Conservation (phyloP, 2,888 invertebrate species). For the Neoitamus cyanurus region DNA sequence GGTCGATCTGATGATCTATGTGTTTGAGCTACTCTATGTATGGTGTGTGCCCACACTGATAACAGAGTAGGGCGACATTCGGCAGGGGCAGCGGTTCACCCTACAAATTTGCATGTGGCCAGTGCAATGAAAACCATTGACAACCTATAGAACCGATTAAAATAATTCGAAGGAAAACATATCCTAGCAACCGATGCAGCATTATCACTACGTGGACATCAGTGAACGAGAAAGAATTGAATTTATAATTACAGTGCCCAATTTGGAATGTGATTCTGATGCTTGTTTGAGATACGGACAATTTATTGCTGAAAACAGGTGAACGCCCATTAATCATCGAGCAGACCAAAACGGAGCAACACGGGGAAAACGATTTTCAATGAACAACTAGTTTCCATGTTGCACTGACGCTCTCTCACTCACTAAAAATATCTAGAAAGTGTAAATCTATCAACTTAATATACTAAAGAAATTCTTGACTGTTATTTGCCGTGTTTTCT, state of each 20-base stretch:
- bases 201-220: background rate
- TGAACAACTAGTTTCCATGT: too few species aligned
- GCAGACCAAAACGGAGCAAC: too few species aligned
- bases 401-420: too few species aligned
- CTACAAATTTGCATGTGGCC: background rate
- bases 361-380: too few species aligned
- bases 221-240: background rate
- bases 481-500: too few species aligned
- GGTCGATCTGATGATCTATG: constrained; percentile 26
- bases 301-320: background rate
- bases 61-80: background rate
- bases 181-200: background rate
- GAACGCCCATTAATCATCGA: too few species aligned
- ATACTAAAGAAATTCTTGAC: too few species aligned
- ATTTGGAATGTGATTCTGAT: background rate
- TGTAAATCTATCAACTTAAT: too few species aligned
- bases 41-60: background rate
- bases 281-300: background rate
- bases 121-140: background rate
- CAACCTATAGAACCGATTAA: background rate
- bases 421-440: too few species aligned
- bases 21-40: background rate
- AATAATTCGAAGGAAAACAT: background rate
- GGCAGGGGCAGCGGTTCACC: background rate
- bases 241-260: background rate